Conservation (phyloP, 2,113 vertebrate genomes). For the Neodon shergylaensis region DNA sequence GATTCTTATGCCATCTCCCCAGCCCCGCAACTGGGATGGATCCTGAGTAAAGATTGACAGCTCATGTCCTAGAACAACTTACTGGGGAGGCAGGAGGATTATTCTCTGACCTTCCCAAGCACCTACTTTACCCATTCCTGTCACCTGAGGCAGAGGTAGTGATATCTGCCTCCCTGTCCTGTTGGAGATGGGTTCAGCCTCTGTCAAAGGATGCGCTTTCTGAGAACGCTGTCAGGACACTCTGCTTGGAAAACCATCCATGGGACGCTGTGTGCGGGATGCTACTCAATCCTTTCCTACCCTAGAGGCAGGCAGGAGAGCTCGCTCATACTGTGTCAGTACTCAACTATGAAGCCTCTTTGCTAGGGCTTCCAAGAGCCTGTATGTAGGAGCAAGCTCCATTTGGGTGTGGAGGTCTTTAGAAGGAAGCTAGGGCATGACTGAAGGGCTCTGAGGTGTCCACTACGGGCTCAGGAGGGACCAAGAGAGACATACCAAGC, state of each 20-base stretch:
- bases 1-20: not conserved
- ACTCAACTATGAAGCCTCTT: conserved; percentile 2
- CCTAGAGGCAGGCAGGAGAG: not conserved
- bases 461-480: not conserved
- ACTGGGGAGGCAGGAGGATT: not conserved
- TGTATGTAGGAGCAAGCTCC: not conserved
- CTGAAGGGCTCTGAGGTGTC: not conserved
- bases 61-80: not conserved
- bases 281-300: not conserved
- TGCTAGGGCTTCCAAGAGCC: conserved; percentile 27
- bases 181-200: not conserved
- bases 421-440: not conserved
- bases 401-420: not conserved
- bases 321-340: not conserved
- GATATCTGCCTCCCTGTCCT: not conserved
- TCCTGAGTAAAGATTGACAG: not conserved
- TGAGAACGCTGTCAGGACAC: not conserved
- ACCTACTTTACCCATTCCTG: not conserved
- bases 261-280: not conserved
- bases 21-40: not conserved
- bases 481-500: not conserved
- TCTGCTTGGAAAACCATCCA: not conserved
- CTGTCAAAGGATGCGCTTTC: not conserved
- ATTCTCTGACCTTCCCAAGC: not conserved
- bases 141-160: not conserved